These are phyloP conservation scores for Artibeus lituratus DNA, from an alignment of 2,797 vertebrate species.

Conservation along the genomic window DNA sequence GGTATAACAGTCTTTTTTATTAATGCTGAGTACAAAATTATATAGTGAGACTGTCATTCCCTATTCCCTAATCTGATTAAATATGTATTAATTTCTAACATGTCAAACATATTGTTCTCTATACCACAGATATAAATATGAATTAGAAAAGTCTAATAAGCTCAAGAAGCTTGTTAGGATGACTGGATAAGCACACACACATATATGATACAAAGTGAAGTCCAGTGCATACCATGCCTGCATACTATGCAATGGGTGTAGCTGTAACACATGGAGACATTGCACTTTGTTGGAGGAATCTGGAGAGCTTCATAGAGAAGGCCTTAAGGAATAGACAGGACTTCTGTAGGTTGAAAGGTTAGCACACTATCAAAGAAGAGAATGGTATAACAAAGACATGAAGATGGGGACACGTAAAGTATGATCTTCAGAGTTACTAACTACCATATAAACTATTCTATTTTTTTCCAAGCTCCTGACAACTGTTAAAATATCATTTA, in stretches of 20 bases:
- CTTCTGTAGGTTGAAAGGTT: background rate
- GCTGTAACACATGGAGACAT: background rate
- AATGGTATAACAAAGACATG: background rate
- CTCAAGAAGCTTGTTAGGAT: background rate
- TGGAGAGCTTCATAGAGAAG: background rate
- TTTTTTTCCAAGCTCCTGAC: background rate
- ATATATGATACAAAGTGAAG: background rate
- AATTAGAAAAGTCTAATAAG: background rate
- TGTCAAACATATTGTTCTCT: background rate
- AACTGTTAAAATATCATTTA: conserved; percentile 5
- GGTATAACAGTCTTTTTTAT: background rate
- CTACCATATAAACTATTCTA: background rate
- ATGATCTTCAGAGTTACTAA: background rate
- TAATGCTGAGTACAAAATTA: background rate
- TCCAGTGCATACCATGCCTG: background rate
- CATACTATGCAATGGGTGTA: background rate
- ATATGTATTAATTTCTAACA: background rate
- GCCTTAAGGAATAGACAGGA: background rate
- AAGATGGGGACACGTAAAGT: background rate
- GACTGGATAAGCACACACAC: background rate
- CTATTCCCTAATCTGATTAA: background rate
- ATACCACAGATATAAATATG: background rate
- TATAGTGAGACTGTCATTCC: background rate
- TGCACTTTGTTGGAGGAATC: background rate
- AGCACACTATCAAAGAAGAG: background rate